Base-by-base conservation (phyloP, 2,797 vertebrate genomes). In the Limnodromus scolopaceus region DNA sequence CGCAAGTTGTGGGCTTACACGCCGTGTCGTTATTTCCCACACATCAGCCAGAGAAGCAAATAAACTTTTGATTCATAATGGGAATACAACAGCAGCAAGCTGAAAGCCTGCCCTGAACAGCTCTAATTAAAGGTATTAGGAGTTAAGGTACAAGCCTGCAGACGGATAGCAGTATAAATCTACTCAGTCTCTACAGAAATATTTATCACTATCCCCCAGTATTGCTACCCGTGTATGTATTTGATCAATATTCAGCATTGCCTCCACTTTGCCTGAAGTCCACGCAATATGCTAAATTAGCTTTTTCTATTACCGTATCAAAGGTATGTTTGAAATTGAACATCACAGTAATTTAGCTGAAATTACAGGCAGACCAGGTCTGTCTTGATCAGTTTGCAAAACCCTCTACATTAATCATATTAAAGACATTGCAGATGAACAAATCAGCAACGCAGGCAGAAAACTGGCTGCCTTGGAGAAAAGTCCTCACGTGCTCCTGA, bases 321-420 rank as follows among this genome's bases (percentile, higher is more conserved):
- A 91, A 93, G 84, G 51, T 34, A 38, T 28, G 74, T 63, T 79
- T 66, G 86, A 92, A 93, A 96, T 92, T 79, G 86, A 93, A 92
- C 92, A 92, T 93, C 91, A 28, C 77, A 45, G 93, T 90, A 94
- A 95, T 96, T 96, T 94, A 92, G 93, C 94, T 72, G 94, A 72
- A 96, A 96, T 95, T 94, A 96, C 92, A 76, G 84, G 88, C 88
- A 94, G 86, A 54, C 80, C 80, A 30, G 74, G 70, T 92, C 93
- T 89, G 92, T 95, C 94, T 95, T 87, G 80, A 96, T 96, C 94
- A 92, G 77, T 89, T 94, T 93, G 86, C 92, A 92, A 89, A 87
- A 10, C 63, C 76, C 55, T 84, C 80, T 2, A 38, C 86, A 92
- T 96, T 93, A 95, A 96, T 96, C 96, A 94, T 49, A 86, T 95